phyloP scores from a whole-genome alignment of 2,888 invertebrate species.

The Epiperipatus broadwayi region DNA sequence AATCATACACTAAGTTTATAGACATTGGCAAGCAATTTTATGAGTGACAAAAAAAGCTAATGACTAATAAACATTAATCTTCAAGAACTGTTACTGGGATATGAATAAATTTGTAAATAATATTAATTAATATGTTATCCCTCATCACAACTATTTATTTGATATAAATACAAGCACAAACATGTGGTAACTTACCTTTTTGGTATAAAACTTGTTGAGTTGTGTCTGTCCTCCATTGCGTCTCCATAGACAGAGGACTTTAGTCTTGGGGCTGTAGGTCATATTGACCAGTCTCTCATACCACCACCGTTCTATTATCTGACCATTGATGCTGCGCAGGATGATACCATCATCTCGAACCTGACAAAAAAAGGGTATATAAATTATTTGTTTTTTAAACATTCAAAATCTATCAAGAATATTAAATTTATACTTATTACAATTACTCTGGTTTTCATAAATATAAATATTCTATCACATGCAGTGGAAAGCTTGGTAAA shows the following conservation, averaged over 20 bases:
- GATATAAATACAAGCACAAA: too few relatives aligned
- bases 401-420: conserved; percentile 1
- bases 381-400: conserved; percentile 3
- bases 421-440: background rate
- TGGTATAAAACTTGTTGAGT: conserved; percentile 93
- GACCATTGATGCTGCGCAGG: conserved; percentile 35
- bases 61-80: too few relatives aligned
- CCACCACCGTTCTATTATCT: conserved; percentile 65
- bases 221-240: conserved; percentile 82
- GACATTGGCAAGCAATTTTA: too few relatives aligned
- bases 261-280: conserved; percentile 97
- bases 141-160: too few relatives aligned
- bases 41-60: too few relatives aligned
- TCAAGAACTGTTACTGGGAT: too few relatives aligned
- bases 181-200: conserved; percentile 71
- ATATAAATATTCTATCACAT: too few relatives aligned
- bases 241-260: conserved; percentile 90
- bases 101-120: too few relatives aligned
- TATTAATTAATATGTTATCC: too few relatives aligned
- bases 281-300: conserved; percentile 95
- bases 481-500: too few relatives aligned
- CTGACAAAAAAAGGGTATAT: conserved; percentile 32
- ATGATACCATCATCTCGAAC: conserved; percentile 79
- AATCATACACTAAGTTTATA: too few relatives aligned
- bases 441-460: too few relatives aligned